Evolutionary conservation across 2,113 vertebrate species (phyloP).

Genomic region (Oreocharis arfaki): DNA sequence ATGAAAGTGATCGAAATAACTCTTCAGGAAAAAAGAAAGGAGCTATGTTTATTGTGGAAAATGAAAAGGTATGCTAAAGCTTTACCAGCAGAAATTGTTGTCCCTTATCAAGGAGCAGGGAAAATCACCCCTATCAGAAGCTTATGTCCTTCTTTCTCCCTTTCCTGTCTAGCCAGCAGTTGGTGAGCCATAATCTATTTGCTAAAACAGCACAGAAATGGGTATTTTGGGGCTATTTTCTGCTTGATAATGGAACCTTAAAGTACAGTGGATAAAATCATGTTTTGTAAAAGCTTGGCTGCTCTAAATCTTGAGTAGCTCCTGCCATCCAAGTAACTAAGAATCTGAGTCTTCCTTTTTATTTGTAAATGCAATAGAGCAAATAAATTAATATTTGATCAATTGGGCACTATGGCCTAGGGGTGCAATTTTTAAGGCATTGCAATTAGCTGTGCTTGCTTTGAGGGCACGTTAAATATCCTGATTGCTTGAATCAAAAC

Average conservation of each 20-base stretch:
- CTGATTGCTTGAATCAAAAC: background rate
- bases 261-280: background rate
- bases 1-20: background rate
- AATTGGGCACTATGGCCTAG: background rate
- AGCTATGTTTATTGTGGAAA: background rate
- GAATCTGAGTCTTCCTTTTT: background rate
- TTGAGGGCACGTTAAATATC: background rate
- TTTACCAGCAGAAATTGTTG: background rate
- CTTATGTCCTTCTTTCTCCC: background rate
- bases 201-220: background rate
- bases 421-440: background rate
- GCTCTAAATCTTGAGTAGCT: background rate
- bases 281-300: background rate
- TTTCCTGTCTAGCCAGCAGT: background rate
- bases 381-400: background rate
- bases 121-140: background rate
- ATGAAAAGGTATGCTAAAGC: background rate
- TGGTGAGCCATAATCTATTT: background rate
- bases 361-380: background rate
- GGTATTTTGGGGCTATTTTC: background rate
- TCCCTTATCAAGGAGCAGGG: background rate
- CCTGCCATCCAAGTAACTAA: background rate
- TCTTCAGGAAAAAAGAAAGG: background rate
- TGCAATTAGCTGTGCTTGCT: background rate
- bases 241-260: background rate